phyloP scores from a whole-genome alignment of 2,797 vertebrate species.

The Clarias pachynema region DNA sequence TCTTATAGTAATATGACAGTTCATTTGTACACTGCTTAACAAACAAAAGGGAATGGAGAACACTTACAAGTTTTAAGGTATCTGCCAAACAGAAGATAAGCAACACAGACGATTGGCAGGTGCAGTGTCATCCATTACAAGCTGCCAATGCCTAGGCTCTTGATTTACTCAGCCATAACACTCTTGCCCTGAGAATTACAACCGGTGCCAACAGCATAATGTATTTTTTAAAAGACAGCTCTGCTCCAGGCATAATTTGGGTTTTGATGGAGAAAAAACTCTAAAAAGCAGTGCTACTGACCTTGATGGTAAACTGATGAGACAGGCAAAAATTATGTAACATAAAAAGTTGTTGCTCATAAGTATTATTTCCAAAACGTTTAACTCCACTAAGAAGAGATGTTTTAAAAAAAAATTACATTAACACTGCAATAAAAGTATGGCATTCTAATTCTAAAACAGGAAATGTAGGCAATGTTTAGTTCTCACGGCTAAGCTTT shows the following conservation, averaged over 20 bases:
- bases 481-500: background rate
- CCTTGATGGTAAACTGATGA: background rate
- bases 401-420: background rate
- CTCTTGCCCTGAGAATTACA: background rate
- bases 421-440: background rate
- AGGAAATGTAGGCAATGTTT: background rate
- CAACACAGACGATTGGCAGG: constrained; percentile 33
- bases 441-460: background rate
- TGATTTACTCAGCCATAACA: constrained; percentile 23
- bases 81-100: constrained; percentile 21
- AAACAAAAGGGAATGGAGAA: background rate
- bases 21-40: background rate
- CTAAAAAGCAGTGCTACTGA: background rate
- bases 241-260: background rate
- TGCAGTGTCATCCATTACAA: constrained; percentile 35
- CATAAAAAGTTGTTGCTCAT: background rate
- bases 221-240: constrained; percentile 33
- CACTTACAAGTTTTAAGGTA: background rate
- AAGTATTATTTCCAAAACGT: background rate
- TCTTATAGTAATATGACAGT: background rate
- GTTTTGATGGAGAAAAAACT: background rate
- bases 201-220: constrained; percentile 20
- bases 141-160: constrained; percentile 6
- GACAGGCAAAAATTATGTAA: background rate
- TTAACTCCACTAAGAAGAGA: background rate